Evolutionary conservation across 2,113 vertebrate species (phyloP).

Genomic region (Amblyopsis rosae): DNA sequence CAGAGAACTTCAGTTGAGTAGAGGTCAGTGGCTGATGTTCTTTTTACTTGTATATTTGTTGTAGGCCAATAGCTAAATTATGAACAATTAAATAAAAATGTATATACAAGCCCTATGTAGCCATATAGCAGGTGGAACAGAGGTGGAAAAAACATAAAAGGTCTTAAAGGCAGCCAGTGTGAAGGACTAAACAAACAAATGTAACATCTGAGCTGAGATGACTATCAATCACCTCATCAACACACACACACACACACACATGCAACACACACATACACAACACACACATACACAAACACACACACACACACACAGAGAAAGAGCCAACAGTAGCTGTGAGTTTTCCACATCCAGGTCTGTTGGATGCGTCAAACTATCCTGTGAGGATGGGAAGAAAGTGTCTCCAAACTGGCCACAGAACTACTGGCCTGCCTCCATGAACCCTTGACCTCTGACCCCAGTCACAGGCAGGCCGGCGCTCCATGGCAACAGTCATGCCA

Average conservation of each 20-base stretch:
- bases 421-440: constrained; percentile 40
- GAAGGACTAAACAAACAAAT: constrained; percentile 25
- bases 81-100: background rate
- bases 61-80: background rate
- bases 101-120: no score
- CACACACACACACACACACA: no score
- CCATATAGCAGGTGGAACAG: constrained; percentile 2
- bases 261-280: background rate
- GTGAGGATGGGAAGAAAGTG: constrained; percentile 57
- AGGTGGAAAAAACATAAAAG: background rate
- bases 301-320: background rate
- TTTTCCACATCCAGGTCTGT: constrained; percentile 57
- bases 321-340: constrained; percentile 38
- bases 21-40: no score
- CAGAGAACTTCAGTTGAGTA: no score
- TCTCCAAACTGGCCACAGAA: constrained; percentile 36
- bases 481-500: constrained; percentile 31
- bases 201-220: constrained; percentile 8
- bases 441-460: constrained; percentile 38
- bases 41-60: background rate
- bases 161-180: background rate
- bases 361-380: constrained; percentile 56
- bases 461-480: background rate
- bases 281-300: no score
- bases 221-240: constrained; percentile 36